Conservation (phyloP, 2,888 invertebrate species). For the Zele albiditarsus region DNA sequence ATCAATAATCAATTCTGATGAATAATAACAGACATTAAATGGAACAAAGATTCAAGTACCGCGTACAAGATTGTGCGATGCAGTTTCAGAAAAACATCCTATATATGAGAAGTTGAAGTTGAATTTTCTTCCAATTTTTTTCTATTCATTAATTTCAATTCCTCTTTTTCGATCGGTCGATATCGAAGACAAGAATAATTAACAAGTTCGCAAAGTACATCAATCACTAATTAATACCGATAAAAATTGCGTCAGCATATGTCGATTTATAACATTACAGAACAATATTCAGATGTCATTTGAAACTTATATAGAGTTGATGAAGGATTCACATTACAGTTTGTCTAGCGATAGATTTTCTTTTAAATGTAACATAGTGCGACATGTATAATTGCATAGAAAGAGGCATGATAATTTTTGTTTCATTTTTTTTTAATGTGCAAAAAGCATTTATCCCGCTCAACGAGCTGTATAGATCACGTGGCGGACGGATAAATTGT, state of each 20-base stretch:
- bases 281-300: slow-evolving; percentile 35
- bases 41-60: slow-evolving; percentile 35
- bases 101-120: slow-evolving; percentile 40
- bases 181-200: slow-evolving; percentile 16
- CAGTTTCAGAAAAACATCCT: slow-evolving; percentile 44
- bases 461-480: slow-evolving; percentile 41
- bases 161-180: slow-evolving; percentile 34
- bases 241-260: slow-evolving; percentile 4
- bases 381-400: slow-evolving; percentile 34
- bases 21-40: neutral
- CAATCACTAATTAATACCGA: slow-evolving; percentile 39
- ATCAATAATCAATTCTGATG: neutral
- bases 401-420: neutral
- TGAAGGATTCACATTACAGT: slow-evolving; percentile 11
- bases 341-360: neutral
- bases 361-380: slow-evolving; percentile 8
- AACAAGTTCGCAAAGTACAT: neutral
- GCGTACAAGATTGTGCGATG: slow-evolving; percentile 52
- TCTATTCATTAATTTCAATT: slow-evolving; percentile 13
- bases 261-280: slow-evolving; percentile 30
- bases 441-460: slow-evolving; percentile 34
- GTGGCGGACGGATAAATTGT: slow-evolving; percentile 59
- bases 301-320: neutral
- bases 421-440: slow-evolving; percentile 12
- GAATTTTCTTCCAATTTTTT: slow-evolving; percentile 19